These are phyloP conservation scores for Drosophila birchii DNA, from an alignment of 2,888 invertebrate genomes.

Conservation along the genomic window DNA sequence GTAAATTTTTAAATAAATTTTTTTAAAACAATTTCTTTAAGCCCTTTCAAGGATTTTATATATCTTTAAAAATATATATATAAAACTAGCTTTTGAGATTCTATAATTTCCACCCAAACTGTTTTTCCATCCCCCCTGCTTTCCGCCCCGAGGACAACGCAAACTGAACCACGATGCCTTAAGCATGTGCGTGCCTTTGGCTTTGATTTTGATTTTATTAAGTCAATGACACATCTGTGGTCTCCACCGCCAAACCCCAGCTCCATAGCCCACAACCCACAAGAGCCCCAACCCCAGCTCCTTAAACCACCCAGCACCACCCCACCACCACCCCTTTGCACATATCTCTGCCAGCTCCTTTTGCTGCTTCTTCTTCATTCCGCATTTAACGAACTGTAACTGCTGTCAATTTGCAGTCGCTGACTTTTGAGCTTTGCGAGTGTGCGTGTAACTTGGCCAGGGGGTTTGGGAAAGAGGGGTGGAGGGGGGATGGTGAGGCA, in stretches of 20 bases:
- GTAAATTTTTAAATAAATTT: too few relatives aligned
- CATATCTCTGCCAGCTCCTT: neutral
- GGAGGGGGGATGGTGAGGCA: neutral
- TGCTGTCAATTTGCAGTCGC: conserved; percentile 82
- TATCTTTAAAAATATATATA: too few relatives aligned
- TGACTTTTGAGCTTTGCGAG: conserved; percentile 73
- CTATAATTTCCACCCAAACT: neutral
- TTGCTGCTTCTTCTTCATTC: conserved; percentile 39
- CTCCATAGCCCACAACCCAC: neutral
- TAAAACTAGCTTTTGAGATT: neutral
- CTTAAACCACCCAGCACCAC: neutral
- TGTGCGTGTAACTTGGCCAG: conserved; percentile 2
- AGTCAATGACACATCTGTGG: conserved; percentile 81
- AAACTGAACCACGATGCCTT: conserved; percentile 29
- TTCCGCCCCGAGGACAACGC: neutral
- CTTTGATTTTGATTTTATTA: conserved; percentile 81
- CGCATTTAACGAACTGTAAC: conserved; percentile 82
- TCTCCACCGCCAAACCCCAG: conserved; percentile 54
- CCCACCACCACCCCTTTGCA: neutral
- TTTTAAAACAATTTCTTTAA: too few relatives aligned
- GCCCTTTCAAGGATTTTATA: too few relatives aligned
- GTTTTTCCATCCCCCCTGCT: neutral
- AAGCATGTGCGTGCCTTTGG: conserved; percentile 72
- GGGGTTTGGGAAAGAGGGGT: neutral
- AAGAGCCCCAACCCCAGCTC: neutral